These are phyloP conservation scores for Dolomedes plantarius DNA, from an alignment of 2,888 invertebrate species.

Conservation along the genomic window DNA sequence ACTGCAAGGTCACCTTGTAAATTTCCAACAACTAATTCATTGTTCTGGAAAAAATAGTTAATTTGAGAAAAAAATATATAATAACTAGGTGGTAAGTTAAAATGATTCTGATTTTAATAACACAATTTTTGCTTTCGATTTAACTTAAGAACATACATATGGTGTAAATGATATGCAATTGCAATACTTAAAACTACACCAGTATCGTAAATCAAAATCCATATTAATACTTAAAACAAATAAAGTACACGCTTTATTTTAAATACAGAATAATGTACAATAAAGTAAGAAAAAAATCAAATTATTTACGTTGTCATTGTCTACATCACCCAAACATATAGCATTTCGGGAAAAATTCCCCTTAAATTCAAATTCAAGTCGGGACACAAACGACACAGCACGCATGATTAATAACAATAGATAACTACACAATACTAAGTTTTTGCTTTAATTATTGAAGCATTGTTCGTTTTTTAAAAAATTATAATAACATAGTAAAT, in stretches of 20 bases:
- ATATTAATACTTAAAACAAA: too few species aligned
- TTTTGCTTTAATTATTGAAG: too few species aligned
- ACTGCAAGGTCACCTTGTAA: slow-evolving; percentile 82
- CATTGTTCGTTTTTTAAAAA: too few species aligned
- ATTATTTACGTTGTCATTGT: slow-evolving; percentile 81
- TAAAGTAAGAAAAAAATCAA: slow-evolving; percentile 13
- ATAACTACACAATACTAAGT: too few species aligned
- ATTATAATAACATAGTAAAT: too few species aligned
- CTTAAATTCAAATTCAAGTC: slow-evolving; percentile 82
- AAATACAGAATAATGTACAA: background rate
- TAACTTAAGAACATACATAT: too few species aligned
- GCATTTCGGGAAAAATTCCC: slow-evolving; percentile 83
- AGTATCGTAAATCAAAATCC: too few species aligned
- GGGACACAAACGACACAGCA: slow-evolving; percentile 84
- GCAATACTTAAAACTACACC: too few species aligned
- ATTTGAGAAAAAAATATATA: background rate
- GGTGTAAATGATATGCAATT: too few species aligned
- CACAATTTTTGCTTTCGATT: too few species aligned
- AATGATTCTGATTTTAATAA: background rate
- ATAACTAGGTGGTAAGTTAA: background rate
- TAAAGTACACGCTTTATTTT: background rate
- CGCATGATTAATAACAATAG: slow-evolving; percentile 80
- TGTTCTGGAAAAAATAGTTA: slow-evolving; percentile 77
- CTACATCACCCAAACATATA: slow-evolving; percentile 83
- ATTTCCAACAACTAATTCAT: slow-evolving; percentile 84